These are phyloP conservation scores for Enteromius fasciolatus DNA, from an alignment of 2,797 vertebrate species.

Conservation along the genomic window DNA sequence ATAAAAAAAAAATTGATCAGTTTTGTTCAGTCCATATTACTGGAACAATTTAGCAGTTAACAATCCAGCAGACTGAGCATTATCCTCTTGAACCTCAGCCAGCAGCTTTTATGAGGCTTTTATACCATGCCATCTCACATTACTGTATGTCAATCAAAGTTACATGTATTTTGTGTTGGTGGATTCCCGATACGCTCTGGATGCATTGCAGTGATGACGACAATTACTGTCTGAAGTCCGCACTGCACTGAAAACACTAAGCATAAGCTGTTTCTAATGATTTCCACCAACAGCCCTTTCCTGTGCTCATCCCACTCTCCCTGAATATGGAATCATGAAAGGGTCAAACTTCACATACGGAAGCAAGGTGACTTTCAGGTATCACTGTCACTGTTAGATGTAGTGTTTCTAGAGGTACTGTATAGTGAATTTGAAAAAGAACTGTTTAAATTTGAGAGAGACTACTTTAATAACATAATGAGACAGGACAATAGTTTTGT, in stretches of 20 bases:
- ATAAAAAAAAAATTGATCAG: background rate
- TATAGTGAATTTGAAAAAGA: slow-evolving; percentile 22
- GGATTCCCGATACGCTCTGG: background rate
- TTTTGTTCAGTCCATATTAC: slow-evolving; percentile 56
- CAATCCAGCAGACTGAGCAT: slow-evolving; percentile 40
- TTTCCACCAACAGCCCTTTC: slow-evolving; percentile 79
- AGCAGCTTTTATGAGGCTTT: slow-evolving; percentile 5
- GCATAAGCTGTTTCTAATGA: background rate
- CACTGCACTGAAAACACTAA: background rate
- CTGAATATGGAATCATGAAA: slow-evolving; percentile 83
- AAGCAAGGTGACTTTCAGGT: slow-evolving; percentile 94
- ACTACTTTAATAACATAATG: background rate
- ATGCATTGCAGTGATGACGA: background rate
- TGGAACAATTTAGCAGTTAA: background rate
- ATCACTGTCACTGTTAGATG: slow-evolving; percentile 70
- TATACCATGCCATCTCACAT: background rate
- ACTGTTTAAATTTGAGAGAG: background rate
- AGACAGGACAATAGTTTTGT: background rate
- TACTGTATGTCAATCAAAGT: background rate
- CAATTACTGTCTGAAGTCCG: background rate
- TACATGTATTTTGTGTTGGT: background rate
- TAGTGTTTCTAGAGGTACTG: slow-evolving; percentile 40
- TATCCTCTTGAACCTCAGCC: background rate
- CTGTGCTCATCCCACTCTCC: slow-evolving; percentile 82
- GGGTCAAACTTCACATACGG: slow-evolving; percentile 90